Base-by-base conservation (phyloP, 2,888 invertebrate species). In the Spodoptera littoralis region DNA sequence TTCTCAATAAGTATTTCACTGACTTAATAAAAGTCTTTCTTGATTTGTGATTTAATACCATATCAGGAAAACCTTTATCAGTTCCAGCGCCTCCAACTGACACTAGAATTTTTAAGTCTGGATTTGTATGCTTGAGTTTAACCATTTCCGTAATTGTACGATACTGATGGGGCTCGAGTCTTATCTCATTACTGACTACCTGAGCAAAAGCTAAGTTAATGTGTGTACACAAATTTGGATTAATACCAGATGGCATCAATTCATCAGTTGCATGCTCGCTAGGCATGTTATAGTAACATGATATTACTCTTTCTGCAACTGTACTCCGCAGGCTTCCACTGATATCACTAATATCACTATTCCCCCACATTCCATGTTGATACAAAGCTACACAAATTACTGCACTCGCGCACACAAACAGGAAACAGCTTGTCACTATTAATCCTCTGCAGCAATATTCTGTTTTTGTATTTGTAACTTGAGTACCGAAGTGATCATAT, bases 201-300 rank as follows among this genome's bases (percentile, higher is more conserved):
- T 88, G 86, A 24, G 96, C 97, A 92, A 97, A 97, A 48, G 97
- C 98, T 61, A 98, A 91, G 86, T 97, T 97, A 66, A 98, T 96
- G 89, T 98, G 98, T 1, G 98, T 97, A 87, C 98, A 98, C 61
- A 98, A 92, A 79, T 95, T 88, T 27, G 97, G 96, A 84, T 97
- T 96, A 41, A 98, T 95, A 77, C 95, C 90, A 43, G 90, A 84
- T 6, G 97, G 96, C 80, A 90, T 84, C 58, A 97, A 89, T 70
- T 89, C 84, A n/a, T 61, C 56, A 11, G 60, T 4, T 11, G 18
- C 65, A 67, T 87, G 85, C 58, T 81, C 80, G 60, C 73, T 79
- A 4, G 96, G 96, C 66, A 96, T 93, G 72, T 95, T 95, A 88
- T 97, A 97, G 89, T 98, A 98, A 84, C 97, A 98, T 11, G 97